Evolutionary conservation across 2,797 vertebrate species (phyloP).

Genomic region (Graptemys geographica): DNA sequence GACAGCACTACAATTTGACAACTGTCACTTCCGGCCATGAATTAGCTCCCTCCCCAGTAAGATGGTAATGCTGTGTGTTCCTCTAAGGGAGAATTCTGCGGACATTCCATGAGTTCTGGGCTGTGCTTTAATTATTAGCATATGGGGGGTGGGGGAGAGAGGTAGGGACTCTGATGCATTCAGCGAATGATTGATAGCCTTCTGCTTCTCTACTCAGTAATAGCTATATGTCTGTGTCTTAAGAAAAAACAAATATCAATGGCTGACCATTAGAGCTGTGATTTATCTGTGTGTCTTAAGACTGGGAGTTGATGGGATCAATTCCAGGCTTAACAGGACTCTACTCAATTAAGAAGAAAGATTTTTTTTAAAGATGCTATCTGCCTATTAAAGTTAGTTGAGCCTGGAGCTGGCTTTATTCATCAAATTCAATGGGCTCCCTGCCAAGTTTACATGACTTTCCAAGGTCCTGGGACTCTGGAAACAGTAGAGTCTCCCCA

Average conservation of each 20-base stretch:
- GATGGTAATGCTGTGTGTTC: accelerated
- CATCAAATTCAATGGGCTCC: too few species aligned
- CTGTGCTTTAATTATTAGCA: neutral
- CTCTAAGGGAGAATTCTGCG: neutral
- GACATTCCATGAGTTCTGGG: neutral
- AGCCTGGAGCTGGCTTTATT: neutral
- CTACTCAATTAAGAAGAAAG: neutral
- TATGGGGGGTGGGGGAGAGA: neutral
- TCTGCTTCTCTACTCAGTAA: neutral
- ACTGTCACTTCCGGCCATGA: neutral
- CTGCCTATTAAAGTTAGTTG: neutral
- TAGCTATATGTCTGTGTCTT: conserved; percentile 43
- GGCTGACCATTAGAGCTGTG: neutral
- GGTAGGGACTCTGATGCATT: accelerated
- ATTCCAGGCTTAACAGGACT: neutral
- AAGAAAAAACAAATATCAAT: conserved; percentile 31
- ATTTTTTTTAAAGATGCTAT: conserved; percentile 11
- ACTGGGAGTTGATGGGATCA: conserved; percentile 17
- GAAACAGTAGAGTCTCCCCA: neutral
- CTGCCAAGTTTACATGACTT: neutral
- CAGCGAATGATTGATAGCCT: conserved; percentile 43
- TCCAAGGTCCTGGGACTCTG: neutral
- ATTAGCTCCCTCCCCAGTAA: neutral
- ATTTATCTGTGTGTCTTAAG: conserved; percentile 43
- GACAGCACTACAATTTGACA: neutral